phyloP scores from a whole-genome alignment of 2,888 invertebrate genomes.

The Lasioglossum malachurum region DNA sequence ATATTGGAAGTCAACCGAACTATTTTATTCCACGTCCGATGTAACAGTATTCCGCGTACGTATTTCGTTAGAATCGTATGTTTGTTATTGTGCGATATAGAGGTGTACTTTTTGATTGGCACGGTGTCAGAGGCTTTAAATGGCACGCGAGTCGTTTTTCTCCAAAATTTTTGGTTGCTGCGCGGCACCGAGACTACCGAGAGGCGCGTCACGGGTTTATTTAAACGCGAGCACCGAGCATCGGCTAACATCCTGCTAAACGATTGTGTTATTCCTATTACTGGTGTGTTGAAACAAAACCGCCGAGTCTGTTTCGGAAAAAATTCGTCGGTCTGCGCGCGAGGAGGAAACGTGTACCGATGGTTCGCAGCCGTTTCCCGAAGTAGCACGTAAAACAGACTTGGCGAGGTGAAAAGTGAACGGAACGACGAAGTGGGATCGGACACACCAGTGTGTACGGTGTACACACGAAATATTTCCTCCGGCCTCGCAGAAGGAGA shows the following conservation, averaged over 20 bases:
- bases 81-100: background rate
- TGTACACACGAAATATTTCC: conserved; percentile 27
- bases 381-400: conserved; percentile 27
- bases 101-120: background rate
- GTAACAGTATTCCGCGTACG: background rate
- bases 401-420: conserved; percentile 45
- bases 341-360: background rate
- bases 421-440: conserved; percentile 41
- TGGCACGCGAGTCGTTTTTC: background rate
- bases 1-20: no score
- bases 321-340: background rate
- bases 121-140: background rate
- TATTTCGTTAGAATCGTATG: background rate
- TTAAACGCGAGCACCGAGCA: background rate
- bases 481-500: background rate
- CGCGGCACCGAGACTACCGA: background rate
- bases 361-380: conserved; percentile 5
- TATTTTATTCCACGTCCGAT: no score
- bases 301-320: conserved; percentile 10
- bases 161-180: background rate
- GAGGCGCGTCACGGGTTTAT: background rate
- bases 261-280: conserved; percentile 16
- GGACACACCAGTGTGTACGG: conserved; percentile 13
- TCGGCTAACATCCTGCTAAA: background rate
- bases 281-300: background rate